Evolutionary conservation across 2,113 vertebrate genomes (phyloP), one percentile per base, ranked within the genome.

Genomic region (Manacus vitellinus): DNA sequence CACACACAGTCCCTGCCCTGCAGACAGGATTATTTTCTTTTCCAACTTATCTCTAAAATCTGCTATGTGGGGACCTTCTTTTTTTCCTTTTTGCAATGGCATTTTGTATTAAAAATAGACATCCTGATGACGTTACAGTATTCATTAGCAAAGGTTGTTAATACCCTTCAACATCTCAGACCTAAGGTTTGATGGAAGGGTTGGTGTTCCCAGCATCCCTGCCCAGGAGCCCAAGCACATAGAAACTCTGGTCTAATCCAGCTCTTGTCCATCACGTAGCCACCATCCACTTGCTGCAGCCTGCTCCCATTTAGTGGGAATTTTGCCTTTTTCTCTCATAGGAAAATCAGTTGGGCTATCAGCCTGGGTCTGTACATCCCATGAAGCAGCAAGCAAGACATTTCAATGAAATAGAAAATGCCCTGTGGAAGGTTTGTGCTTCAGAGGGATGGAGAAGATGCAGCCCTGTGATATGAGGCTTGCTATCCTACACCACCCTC

Each of bases 31-130:
- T 74, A 63, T 89, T 96, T 93, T 88, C 90, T 88, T 92, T 89
- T 93, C 75, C 70, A 94, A 14, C 4, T 39, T 85, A 86, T 93
- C 92, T 92, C 55, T 74, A 91, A 93, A 90, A 87, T 89, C 73
- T 77, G 9, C 43, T 74, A 59, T 23, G 11, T 51, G 23, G 8
- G 21, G 72, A 47, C 9, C 25, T 61, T 37, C 7, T 30, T n/a
- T 6, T 55, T 51, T 79, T 35, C 24, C 54, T 52, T 66, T 47
- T 58, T 54, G 23, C 33, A 74, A 54, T 43, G 75, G 39, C 43
- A 68, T 83, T 93, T 85, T 43, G 7, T 21, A 82, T 94, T 76
- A 84, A 80, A 94, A 91, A 96, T 46, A 93, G 85, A n/a, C 16
- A 7, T 55, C 14, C 77, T 0, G 0, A 12, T 39, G 62, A 58